Evolutionary conservation across 2,888 invertebrate genomes (phyloP).

Genomic region (Tiphia femorata): DNA sequence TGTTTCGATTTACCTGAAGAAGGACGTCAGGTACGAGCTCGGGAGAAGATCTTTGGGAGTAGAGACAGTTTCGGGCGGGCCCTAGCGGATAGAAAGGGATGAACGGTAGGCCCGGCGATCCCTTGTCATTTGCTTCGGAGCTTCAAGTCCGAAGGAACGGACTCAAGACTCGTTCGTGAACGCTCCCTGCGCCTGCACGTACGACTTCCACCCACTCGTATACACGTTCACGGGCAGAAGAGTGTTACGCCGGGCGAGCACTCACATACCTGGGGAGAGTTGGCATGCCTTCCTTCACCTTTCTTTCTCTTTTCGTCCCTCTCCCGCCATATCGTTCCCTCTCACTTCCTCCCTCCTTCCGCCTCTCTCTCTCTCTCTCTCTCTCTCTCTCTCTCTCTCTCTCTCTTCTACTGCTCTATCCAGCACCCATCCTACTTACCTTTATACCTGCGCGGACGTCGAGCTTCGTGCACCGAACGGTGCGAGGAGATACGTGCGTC

Average conservation of each 20-base stretch:
- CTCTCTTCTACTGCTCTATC: constrained; percentile 14
- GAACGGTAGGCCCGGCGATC: constrained; percentile 27
- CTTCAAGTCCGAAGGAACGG: constrained; percentile 36
- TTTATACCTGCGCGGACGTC: constrained; percentile 58
- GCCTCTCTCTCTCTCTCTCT: constrained; percentile 22
- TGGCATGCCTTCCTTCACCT: constrained; percentile 25
- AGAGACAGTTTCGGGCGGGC: background rate
- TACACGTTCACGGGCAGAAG: constrained; percentile 36
- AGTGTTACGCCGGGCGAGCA: constrained; percentile 23
- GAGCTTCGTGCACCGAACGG: constrained; percentile 39
- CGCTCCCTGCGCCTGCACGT: constrained; percentile 20
- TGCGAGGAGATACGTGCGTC: constrained; percentile 48
- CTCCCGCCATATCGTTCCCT: no score
- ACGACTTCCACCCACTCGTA: constrained; percentile 25
- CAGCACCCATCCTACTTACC: constrained; percentile 30
- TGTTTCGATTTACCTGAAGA: constrained; percentile 45
- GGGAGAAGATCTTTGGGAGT: background rate
- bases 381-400: no score
- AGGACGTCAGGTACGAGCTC: constrained; percentile 8
- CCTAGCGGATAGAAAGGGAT: background rate
- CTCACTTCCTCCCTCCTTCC: no score
- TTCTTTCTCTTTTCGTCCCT: no score
- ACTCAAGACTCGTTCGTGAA: constrained; percentile 18
- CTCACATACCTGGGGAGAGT: constrained; percentile 42
- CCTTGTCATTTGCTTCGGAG: constrained; percentile 43